Percentiles rank a stretch among this genome's conserved stretches.
These are phyloP conservation scores for Tachyglossus aculeatus DNA, from an alignment of 2,797 vertebrate genomes.

Conservation along the genomic window DNA sequence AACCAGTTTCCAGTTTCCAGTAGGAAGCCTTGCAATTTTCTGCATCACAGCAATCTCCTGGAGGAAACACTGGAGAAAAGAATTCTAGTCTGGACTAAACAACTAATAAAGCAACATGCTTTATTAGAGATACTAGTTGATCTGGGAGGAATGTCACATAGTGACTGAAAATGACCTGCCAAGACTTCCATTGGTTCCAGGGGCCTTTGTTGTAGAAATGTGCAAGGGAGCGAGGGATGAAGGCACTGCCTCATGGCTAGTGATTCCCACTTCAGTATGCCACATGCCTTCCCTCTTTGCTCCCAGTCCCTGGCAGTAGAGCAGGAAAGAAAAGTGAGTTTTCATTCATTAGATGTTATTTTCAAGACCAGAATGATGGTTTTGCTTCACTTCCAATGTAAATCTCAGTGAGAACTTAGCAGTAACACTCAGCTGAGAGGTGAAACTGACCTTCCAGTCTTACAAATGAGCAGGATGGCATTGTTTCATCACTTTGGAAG, in stretches of 20 bases:
- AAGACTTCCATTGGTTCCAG: neutral
- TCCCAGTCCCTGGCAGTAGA: no score
- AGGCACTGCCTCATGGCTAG: neutral
- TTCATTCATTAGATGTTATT: no score
- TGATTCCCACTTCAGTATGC: neutral
- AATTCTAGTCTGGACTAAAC: neutral
- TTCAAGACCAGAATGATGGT: no score
- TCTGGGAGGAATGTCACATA: neutral
- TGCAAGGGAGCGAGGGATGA: neutral
- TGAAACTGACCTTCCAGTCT: no score
- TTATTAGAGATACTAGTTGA: no score
- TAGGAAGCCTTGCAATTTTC: neutral
- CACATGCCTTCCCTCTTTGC: neutral
- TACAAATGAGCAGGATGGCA: no score
- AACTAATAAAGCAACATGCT: no score
- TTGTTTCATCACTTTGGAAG: no score
- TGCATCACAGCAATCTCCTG: neutral
- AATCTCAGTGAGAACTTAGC: no score
- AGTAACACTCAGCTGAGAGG: no score
- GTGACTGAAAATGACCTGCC: neutral
- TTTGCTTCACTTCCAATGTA: no score
- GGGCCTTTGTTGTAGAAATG: neutral
- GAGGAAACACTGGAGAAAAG: neutral
- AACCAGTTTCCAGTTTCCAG: neutral
- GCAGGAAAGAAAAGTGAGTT: no score